Conservation (phyloP, 2,113 vertebrate genomes). For the Butastur rufipennis region DNA sequence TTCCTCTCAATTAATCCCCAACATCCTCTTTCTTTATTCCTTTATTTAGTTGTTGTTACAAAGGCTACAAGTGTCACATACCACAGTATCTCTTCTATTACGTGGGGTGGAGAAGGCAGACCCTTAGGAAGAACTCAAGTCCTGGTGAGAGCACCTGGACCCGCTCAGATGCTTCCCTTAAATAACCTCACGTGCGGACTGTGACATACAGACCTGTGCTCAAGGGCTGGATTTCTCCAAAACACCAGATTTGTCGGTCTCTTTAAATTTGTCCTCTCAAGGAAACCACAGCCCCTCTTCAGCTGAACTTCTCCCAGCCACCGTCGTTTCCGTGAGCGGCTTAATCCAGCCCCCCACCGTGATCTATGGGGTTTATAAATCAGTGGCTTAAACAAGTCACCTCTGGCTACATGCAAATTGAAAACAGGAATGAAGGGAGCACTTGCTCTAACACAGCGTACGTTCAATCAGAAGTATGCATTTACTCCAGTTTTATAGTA, state of each 20-base stretch:
- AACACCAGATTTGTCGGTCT: not conserved
- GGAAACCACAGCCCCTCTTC: not conserved
- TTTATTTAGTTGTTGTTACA: not conserved
- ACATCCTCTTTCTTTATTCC: not conserved
- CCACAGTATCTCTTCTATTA: not conserved
- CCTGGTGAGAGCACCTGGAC: not conserved
- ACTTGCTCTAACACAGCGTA: not conserved
- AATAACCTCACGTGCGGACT: fast-evolving
- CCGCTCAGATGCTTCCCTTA: not conserved
- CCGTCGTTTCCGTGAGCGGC: fast-evolving
- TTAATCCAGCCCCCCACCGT: not conserved
- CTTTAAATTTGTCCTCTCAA: not conserved
- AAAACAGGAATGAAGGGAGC: not conserved
- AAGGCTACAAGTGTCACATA: not conserved
- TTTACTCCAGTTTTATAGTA: not conserved
- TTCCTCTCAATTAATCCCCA: not conserved
- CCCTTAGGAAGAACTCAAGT: not conserved
- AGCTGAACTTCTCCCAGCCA: not conserved
- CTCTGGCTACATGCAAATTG: not conserved
- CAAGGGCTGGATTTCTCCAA: not conserved
- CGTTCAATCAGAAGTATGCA: not conserved
- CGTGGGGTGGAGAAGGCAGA: not conserved
- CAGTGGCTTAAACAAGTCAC: not conserved
- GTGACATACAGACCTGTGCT: not conserved
- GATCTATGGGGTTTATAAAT: not conserved